phyloP scores from a whole-genome alignment of 2,113 vertebrate genomes.

The Onychostoma macrolepis region DNA sequence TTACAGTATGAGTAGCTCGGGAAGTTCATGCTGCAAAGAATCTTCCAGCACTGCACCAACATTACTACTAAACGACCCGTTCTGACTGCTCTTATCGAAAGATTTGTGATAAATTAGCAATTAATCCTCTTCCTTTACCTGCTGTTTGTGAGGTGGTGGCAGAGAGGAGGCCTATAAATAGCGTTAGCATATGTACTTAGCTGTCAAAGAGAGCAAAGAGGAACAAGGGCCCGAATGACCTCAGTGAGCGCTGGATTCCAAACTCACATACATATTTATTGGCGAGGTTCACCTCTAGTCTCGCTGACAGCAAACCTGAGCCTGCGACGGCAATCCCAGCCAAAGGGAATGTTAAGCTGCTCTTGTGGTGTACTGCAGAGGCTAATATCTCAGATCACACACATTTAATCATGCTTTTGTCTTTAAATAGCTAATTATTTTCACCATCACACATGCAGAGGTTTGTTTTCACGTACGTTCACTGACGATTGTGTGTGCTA shows the following conservation, averaged over 20 bases:
- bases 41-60: not conserved
- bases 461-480: slow-evolving; percentile 17
- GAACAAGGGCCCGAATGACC: slow-evolving; percentile 67
- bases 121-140: slow-evolving; percentile 61
- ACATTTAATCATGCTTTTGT: slow-evolving; percentile 24
- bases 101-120: slow-evolving; percentile 54
- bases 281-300: slow-evolving; percentile 65
- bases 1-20: not conserved
- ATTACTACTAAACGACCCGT: not conserved
- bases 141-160: slow-evolving; percentile 60
- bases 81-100: slow-evolving; percentile 9
- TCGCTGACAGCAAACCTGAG: slow-evolving; percentile 58
- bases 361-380: slow-evolving; percentile 2
- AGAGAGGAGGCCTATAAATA: slow-evolving; percentile 65
- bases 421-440: slow-evolving; percentile 37
- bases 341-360: slow-evolving; percentile 35
- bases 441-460: not conserved
- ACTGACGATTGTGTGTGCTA: not conserved
- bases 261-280: slow-evolving; percentile 74
- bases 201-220: slow-evolving; percentile 63
- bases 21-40: not conserved
- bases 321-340: slow-evolving; percentile 50
- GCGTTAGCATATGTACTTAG: slow-evolving; percentile 60
- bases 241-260: slow-evolving; percentile 57
- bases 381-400: slow-evolving; percentile 22